Percentiles rank a stretch among this genome's conserved stretches.
These are phyloP conservation scores for Aphodius granarius DNA, from an alignment of 2,888 invertebrate species.

Conservation along the genomic window DNA sequence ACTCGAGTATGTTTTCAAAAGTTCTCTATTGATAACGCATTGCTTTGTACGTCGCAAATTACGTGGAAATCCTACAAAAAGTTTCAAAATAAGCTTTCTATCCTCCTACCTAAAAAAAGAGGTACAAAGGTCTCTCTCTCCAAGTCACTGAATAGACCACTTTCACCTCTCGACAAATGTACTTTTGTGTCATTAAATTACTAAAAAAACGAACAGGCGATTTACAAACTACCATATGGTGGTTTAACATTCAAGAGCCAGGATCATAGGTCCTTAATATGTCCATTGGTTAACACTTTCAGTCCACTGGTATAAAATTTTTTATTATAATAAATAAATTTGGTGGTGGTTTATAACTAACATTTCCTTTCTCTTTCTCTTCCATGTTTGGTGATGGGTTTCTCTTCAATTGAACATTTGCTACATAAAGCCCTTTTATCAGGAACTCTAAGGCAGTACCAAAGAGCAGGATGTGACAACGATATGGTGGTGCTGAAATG, in stretches of 20 bases:
- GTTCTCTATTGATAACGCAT: neutral
- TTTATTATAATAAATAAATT: no score
- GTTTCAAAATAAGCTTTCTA: neutral
- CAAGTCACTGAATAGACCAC: neutral
- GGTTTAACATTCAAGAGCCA: no score
- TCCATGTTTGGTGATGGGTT: slow-evolving; percentile 26
- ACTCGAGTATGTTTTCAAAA: neutral
- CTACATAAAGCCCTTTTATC: slow-evolving; percentile 78
- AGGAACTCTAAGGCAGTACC: slow-evolving; percentile 88
- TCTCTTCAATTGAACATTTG: slow-evolving; percentile 10
- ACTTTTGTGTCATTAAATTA: neutral
- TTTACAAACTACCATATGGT: neutral
- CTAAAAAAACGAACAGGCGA: neutral
- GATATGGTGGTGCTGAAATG: slow-evolving; percentile 86
- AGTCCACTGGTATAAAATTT: no score
- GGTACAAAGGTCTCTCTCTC: neutral
- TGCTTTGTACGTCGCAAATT: neutral
- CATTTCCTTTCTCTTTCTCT: slow-evolving; percentile 20
- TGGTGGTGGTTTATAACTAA: slow-evolving; percentile 15
- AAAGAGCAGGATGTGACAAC: slow-evolving; percentile 90
- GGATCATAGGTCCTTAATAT: no score
- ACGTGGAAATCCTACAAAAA: neutral
- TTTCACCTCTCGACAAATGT: neutral
- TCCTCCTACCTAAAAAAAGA: neutral
- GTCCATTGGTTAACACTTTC: no score